These are phyloP conservation scores for Actias luna DNA, from an alignment of 2,888 invertebrate genomes.

Conservation along the genomic window DNA sequence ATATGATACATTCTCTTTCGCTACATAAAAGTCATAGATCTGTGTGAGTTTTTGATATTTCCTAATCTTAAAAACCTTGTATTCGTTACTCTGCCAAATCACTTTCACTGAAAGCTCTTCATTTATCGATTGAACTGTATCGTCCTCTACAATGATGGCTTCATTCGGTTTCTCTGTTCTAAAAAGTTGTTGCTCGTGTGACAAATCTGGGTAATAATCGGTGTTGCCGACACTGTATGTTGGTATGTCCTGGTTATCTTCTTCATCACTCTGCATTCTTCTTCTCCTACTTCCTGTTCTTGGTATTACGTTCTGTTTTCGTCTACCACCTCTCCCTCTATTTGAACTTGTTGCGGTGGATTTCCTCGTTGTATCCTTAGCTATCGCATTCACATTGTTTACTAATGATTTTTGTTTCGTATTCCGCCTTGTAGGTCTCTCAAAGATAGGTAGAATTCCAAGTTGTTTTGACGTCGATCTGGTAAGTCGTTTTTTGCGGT, in stretches of 20 bases:
- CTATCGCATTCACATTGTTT: not conserved
- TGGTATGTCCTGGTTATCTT: slow-evolving; percentile 27
- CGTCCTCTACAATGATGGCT: slow-evolving; percentile 37
- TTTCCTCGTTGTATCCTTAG: not conserved
- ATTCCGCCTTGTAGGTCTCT: not conserved
- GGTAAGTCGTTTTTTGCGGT: slow-evolving; percentile 25
- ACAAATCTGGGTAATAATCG: slow-evolving; percentile 59
- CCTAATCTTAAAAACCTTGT: slow-evolving; percentile 61
- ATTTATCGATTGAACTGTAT: slow-evolving; percentile 48
- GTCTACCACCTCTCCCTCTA: not conserved
- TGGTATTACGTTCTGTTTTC: not conserved
- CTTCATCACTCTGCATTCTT: not conserved
- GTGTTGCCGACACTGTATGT: slow-evolving; percentile 61
- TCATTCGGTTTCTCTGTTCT: slow-evolving; percentile 22
- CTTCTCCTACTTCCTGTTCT: not conserved
- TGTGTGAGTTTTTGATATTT: slow-evolving; percentile 61
- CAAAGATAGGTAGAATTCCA: not conserved
- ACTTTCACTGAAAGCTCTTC: slow-evolving; percentile 74
- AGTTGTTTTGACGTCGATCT: slow-evolving; percentile 10
- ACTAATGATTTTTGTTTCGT: not conserved
- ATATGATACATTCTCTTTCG: slow-evolving; percentile 50
- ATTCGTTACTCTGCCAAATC: slow-evolving; percentile 66
- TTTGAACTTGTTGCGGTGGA: not conserved
- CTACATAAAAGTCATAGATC: slow-evolving; percentile 63
- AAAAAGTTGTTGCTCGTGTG: slow-evolving; percentile 30